Evolutionary conservation across 2,888 invertebrate species (phyloP).

Genomic region (Limenitis camilla): DNA sequence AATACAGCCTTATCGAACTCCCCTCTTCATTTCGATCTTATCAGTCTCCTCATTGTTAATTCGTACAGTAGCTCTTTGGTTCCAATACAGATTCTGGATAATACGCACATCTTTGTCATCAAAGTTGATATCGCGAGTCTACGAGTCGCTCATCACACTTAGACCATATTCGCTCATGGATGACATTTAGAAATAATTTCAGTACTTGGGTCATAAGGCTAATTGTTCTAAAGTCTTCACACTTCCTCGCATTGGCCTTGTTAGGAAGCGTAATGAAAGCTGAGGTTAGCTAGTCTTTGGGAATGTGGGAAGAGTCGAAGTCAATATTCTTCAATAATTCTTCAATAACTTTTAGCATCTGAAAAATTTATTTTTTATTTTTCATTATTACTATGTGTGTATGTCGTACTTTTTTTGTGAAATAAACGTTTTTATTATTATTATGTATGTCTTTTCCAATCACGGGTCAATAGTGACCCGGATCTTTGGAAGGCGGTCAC

Average conservation of each 20-base stretch:
- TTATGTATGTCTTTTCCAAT: too few species aligned
- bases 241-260: conserved; percentile 15
- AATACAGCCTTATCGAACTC: conserved; percentile 15
- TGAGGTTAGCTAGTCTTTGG: conserved; percentile 13
- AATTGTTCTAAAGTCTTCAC: conserved; percentile 18
- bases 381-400: too few species aligned
- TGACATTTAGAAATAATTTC: conserved; percentile 14
- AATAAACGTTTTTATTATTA: too few species aligned
- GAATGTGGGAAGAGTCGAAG: conserved; percentile 1
- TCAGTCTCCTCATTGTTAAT: not conserved
- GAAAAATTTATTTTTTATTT: too few species aligned
- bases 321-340: too few species aligned
- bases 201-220: conserved; percentile 19
- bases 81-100: too few species aligned
- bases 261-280: conserved; percentile 14
- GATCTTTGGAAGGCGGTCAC: too few species aligned
- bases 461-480: too few species aligned
- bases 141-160: conserved; percentile 13
- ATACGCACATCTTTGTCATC: too few species aligned
- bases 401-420: too few species aligned
- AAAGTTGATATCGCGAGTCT: too few species aligned
- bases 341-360: too few species aligned
- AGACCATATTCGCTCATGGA: conserved; percentile 9
- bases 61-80: conserved; percentile 6
- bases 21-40: not conserved